Conservation (phyloP, 2,888 invertebrate species). For the Lasioglossum morio region DNA sequence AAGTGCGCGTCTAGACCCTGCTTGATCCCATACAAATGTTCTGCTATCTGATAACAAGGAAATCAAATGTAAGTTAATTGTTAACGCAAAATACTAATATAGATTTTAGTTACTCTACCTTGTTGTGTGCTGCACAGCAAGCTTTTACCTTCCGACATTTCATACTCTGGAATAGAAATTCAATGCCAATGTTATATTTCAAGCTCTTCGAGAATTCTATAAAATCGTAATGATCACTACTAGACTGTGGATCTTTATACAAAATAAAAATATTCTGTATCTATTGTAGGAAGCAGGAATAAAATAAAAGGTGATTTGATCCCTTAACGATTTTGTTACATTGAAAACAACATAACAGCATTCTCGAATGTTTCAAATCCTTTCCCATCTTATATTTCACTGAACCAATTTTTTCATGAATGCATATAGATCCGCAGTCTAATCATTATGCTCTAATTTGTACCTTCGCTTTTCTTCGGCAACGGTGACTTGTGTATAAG, state of each 20-base stretch:
- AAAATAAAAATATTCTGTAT: too few species aligned
- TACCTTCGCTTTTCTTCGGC: conserved; percentile 84
- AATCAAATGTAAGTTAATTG: not conserved
- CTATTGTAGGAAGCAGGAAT: too few species aligned
- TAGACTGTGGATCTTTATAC: too few species aligned
- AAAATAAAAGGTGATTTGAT: too few species aligned
- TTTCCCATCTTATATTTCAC: too few species aligned
- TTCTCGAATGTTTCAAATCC: too few species aligned
- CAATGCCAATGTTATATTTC: conserved; percentile 18
- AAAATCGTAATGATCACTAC: not conserved
- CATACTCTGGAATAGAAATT: conserved; percentile 67
- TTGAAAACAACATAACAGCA: too few species aligned
- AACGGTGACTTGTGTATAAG: conserved; percentile 87
- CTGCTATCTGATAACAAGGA: conserved; percentile 30
- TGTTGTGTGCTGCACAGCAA: conserved; percentile 78
- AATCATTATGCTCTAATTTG: not conserved
- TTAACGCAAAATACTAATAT: not conserved
- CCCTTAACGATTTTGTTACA: too few species aligned
- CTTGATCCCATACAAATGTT: conserved; percentile 87
- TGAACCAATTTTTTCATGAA: too few species aligned
- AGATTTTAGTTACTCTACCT: conserved; percentile 65
- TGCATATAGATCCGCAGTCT: too few species aligned
- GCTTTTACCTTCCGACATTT: conserved; percentile 70
- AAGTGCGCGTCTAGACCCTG: conserved; percentile 86
- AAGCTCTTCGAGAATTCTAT: not conserved